Conservation (phyloP, 2,797 vertebrate species). For the Schizothorax lantsangensis region DNA sequence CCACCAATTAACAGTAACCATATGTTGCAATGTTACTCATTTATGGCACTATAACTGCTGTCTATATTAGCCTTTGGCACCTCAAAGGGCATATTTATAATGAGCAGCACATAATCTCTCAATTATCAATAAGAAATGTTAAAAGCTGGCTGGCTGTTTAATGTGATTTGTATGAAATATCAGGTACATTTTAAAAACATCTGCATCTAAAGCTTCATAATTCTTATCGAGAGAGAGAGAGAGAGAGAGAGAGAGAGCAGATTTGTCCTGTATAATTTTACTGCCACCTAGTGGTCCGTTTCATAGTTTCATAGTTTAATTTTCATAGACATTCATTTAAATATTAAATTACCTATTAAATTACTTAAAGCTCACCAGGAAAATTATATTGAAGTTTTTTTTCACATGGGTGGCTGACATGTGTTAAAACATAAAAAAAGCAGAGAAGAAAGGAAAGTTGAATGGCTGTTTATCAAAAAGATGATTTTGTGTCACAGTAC, state of each 20-base stretch:
- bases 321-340: not conserved
- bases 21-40: slow-evolving; percentile 34
- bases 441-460: not conserved
- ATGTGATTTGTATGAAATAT: not conserved
- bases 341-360: not conserved
- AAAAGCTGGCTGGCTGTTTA: not conserved
- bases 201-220: slow-evolving; percentile 5
- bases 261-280: not conserved
- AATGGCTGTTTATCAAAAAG: not conserved
- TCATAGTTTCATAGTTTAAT: not conserved
- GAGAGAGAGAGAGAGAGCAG: not conserved
- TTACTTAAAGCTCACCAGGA: not conserved
- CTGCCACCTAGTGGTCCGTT: slow-evolving; percentile 47
- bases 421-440: not conserved
- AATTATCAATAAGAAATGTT: not conserved
- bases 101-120: not conserved
- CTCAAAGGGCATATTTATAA: not conserved
- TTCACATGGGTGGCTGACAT: not conserved
- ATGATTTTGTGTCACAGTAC: not conserved
- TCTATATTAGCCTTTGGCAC: not conserved
- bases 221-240: not conserved
- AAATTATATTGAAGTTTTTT: not conserved
- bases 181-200: not conserved
- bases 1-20: slow-evolving; percentile 47
- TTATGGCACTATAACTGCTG: slow-evolving; percentile 21